phyloP scores from a whole-genome alignment of 2,888 invertebrate genomes.

The Drosophila trichaetosa region DNA sequence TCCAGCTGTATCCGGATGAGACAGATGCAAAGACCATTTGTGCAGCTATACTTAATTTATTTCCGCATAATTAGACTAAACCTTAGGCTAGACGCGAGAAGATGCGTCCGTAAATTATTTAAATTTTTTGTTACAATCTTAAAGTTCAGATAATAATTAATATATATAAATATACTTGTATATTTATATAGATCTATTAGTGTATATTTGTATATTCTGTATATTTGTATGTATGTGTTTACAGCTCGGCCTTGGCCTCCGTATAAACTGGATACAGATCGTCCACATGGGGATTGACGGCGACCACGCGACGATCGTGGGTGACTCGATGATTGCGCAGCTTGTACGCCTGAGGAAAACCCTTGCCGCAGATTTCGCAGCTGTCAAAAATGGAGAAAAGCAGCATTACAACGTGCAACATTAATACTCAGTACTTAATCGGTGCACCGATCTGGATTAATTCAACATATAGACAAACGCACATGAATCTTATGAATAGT shows the following conservation, averaged over 20 bases:
- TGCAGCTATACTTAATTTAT: slow-evolving; percentile 92
- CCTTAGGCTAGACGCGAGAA: slow-evolving; percentile 56
- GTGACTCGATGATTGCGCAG: slow-evolving; percentile 78
- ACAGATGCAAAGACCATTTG: slow-evolving; percentile 96
- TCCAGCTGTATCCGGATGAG: slow-evolving; percentile 95
- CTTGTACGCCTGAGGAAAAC: slow-evolving; percentile 81
- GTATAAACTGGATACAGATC: slow-evolving; percentile 60
- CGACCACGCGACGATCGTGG: slow-evolving; percentile 70
- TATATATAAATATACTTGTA: slow-evolving; percentile 17
- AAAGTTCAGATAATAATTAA: slow-evolving; percentile 59
- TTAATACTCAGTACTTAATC: not conserved
- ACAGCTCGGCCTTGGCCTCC: slow-evolving; percentile 60
- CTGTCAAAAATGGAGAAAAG: slow-evolving; percentile 37
- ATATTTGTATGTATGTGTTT: slow-evolving; percentile 33
- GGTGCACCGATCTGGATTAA: not conserved
- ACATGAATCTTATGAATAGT: not conserved
- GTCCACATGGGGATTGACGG: slow-evolving; percentile 41
- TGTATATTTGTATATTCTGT: not conserved
- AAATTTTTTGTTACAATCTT: slow-evolving; percentile 49
- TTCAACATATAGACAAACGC: not conserved
- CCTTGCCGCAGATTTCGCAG: slow-evolving; percentile 82
- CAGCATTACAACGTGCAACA: not conserved
- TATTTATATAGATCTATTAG: slow-evolving; percentile 19
- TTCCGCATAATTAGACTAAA: slow-evolving; percentile 86
- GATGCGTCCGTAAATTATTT: slow-evolving; percentile 56